Evolutionary conservation across 1,140 invertebrate genomes (phyloP).

Genomic region (Pseudobourletiella spinata): DNA sequence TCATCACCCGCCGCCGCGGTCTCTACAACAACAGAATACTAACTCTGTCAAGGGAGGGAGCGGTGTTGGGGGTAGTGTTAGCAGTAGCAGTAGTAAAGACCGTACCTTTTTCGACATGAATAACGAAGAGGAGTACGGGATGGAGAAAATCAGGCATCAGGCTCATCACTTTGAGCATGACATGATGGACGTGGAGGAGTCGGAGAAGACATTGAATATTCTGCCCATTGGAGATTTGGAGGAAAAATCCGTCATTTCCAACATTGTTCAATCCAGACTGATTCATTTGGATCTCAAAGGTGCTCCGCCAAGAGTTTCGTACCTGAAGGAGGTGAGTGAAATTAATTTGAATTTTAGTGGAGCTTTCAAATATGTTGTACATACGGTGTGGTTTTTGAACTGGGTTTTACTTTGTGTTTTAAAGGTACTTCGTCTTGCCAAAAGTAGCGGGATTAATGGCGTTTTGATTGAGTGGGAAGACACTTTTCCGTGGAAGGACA

Average conservation of each 20-base stretch:
- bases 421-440: slow-evolving; percentile 22
- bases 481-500: slow-evolving; percentile 84
- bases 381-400: too few species aligned
- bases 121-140: slow-evolving; percentile 1
- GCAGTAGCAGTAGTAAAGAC: neutral
- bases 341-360: neutral
- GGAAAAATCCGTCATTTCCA: slow-evolving; percentile 23
- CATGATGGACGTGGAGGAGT: neutral
- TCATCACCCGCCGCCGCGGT: too few species aligned
- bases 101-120: neutral
- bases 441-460: slow-evolving; percentile 73
- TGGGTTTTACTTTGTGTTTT: too few species aligned
- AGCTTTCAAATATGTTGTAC: slow-evolving; percentile 35
- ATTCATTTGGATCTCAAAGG: slow-evolving; percentile 69
- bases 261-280: slow-evolving; percentile 41
- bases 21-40: neutral
- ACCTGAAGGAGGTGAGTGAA: slow-evolving; percentile 48
- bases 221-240: slow-evolving; percentile 14
- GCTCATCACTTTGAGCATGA: slow-evolving; percentile 10
- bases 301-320: slow-evolving; percentile 56
- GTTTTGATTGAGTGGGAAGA: slow-evolving; percentile 93
- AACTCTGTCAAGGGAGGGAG: neutral
- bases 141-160: slow-evolving; percentile 11
- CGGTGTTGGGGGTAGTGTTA: neutral
- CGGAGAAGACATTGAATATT: neutral